Conservation (phyloP, 2,113 vertebrate species). For the Chloropsis hardwickii region DNA sequence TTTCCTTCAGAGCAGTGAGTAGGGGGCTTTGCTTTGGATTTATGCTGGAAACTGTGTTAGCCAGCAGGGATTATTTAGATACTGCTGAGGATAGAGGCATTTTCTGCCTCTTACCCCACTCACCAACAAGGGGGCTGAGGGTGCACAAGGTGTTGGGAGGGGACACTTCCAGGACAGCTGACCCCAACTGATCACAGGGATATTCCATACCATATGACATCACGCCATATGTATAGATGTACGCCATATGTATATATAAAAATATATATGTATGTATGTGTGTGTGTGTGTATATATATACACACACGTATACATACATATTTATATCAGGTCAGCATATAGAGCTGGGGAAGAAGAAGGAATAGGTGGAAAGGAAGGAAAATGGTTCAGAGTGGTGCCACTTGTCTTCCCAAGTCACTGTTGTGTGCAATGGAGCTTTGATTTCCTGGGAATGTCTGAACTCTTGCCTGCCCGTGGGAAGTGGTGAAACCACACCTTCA, state of each 20-base stretch:
- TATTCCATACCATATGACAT: background rate
- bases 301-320: rapidly evolving
- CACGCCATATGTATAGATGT: too few species aligned
- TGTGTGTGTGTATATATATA: rapidly evolving
- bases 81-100: background rate
- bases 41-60: background rate
- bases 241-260: background rate
- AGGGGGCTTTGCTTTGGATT: background rate
- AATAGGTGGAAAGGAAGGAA: too few species aligned
- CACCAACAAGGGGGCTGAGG: rapidly evolving
- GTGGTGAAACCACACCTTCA: background rate
- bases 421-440: rapidly evolving
- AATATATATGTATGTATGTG: background rate
- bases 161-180: background rate
- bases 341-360: background rate
- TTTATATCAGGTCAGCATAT: background rate
- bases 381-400: too few species aligned
- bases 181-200: too few species aligned
- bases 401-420: background rate
- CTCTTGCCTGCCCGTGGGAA: background rate
- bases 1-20: background rate
- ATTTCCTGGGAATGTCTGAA: background rate
- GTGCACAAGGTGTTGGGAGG: background rate
- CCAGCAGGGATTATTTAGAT: background rate
- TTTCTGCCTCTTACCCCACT: background rate